Evolutionary conservation across 1,140 invertebrate genomes (phyloP), one percentile per base, ranked within the genome.

Genomic region (Hetaerina americana): DNA sequence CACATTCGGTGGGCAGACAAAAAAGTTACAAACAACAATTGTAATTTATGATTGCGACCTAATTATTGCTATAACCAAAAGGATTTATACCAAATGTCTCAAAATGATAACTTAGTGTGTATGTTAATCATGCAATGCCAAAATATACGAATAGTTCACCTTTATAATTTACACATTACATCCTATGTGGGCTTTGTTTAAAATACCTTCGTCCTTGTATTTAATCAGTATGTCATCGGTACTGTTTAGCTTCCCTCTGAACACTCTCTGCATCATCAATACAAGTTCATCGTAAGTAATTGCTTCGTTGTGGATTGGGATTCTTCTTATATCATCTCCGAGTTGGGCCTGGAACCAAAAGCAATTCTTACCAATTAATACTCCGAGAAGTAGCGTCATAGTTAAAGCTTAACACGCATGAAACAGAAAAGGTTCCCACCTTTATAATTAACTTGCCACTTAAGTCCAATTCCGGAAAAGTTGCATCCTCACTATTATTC

Each of bases 241-340:
- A 26, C 83, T 84, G 49, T 79, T 83, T 5, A 91, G 78, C 77
- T 88, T 86, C 12, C 88, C 88, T 40, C 85, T 78, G 78, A 90
- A 92, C 5, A 92, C 87, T 74, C 90, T 78, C 78, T 91, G 88
- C 89, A 91, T 90, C 90, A 92, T 91, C 18, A 91, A 80, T 49
- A 91, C 84, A 22, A 92, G 77, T 80, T 92, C 90, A 83, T 91
- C 89, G 79, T 89, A 91, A 1, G 89, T 92, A 71, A 91, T 87
- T 49, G 90, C 89, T 78, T 91, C 89, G 83, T 91, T 91, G 77
- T 90, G 88, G 69, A 91, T 90, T 1, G 89, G 87, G 73, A 91
- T 89, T 70, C 88, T 81, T 12, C 90, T 80, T 69, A 91, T 89
- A 79, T 91, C 89, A 79, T 90, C 86, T 18, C 86, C 88, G 66